These are phyloP conservation scores for Geophilus truncorum DNA, from an alignment of 2,888 invertebrate genomes.

Conservation along the genomic window DNA sequence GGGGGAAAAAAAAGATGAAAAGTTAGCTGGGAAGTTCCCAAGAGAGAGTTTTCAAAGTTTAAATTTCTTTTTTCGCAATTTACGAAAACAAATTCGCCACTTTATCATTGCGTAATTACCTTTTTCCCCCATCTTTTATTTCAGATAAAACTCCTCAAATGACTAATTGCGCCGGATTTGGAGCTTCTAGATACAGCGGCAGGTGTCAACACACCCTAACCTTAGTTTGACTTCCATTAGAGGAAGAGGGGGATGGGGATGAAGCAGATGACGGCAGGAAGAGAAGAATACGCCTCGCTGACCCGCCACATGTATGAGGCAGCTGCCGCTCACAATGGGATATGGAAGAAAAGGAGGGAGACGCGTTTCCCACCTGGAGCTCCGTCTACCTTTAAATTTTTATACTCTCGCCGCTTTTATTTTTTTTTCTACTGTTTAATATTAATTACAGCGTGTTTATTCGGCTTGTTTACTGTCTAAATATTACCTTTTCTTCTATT, in stretches of 20 bases:
- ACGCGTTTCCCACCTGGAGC: background rate
- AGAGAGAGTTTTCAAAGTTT: background rate
- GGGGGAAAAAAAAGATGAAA: background rate
- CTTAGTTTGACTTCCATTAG: background rate
- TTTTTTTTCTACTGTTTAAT: background rate
- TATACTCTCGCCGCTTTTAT: background rate
- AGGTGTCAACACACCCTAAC: background rate
- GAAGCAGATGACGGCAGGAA: background rate
- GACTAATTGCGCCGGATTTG: background rate
- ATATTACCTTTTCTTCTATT: background rate
- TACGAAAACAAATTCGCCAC: background rate
- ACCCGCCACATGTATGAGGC: background rate
- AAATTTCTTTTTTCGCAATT: background rate
- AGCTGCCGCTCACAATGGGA: slow-evolving; percentile 4
- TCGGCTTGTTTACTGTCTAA: background rate
- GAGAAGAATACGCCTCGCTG: background rate
- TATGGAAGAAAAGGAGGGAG: background rate
- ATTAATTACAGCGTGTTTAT: background rate
- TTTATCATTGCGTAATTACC: background rate
- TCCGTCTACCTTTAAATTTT: background rate
- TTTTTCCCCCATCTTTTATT: background rate
- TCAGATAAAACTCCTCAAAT: background rate
- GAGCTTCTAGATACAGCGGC: background rate
- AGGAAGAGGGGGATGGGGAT: background rate
- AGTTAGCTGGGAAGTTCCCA: background rate